These are phyloP conservation scores for Fabriciana adippe DNA, from an alignment of 2,888 invertebrate genomes.

Conservation along the genomic window DNA sequence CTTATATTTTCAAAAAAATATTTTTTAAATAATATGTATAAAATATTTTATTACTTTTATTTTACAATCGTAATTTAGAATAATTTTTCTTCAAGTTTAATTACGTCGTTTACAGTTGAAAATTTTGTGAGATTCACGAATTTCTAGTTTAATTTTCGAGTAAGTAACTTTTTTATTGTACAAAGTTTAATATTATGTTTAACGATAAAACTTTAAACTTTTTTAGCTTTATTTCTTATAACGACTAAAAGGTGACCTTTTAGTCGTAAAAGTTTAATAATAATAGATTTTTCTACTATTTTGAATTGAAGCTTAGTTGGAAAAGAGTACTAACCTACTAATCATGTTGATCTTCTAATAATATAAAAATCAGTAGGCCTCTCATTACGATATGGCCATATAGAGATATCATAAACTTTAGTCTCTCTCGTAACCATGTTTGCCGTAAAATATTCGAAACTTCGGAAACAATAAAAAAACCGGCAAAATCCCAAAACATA, in stretches of 20 bases:
- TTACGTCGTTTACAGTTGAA: background rate
- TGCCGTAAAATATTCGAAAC: too few species aligned
- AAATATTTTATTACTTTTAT: too few species aligned
- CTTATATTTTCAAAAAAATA: too few species aligned
- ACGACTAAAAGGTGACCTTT: conserved; percentile 18
- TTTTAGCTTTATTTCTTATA: conserved; percentile 24
- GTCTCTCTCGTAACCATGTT: too few species aligned
- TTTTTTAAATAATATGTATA: too few species aligned
- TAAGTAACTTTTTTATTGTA: conserved; percentile 25
- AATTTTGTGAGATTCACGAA: conserved; percentile 8
- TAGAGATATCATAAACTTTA: too few species aligned
- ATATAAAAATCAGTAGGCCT: too few species aligned
- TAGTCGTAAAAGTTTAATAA: conserved; percentile 6
- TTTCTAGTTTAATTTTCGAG: conserved; percentile 9
- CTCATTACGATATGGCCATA: too few species aligned
- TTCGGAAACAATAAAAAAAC: too few species aligned
- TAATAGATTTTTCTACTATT: conserved; percentile 14
- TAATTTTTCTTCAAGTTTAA: background rate
- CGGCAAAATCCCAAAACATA: too few species aligned
- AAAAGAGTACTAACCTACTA: background rate
- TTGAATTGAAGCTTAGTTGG: background rate
- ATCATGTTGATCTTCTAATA: too few species aligned
- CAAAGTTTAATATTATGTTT: conserved; percentile 27
- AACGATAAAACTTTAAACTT: conserved; percentile 27
- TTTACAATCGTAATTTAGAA: background rate